Percentiles rank a stretch among this genome's conserved stretches.
Conservation (phyloP, 2,113 vertebrate genomes). For the Atherinomorus stipes region DNA sequence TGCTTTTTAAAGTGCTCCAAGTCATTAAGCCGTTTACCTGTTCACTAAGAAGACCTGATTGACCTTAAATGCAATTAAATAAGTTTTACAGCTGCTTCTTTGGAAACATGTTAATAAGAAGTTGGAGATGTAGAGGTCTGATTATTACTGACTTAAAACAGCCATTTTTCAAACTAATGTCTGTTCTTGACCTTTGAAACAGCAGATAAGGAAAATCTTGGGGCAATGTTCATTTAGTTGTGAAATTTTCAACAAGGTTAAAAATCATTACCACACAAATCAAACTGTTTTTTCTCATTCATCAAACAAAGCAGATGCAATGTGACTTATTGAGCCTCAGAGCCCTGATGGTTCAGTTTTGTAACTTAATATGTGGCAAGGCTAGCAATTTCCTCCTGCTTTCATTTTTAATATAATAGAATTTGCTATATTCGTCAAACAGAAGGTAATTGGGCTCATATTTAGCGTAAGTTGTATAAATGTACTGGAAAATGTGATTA, state of each 20-base stretch:
- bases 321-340: neutral
- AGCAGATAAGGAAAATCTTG: neutral
- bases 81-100: slow-evolving; percentile 34
- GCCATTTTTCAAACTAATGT: slow-evolving; percentile 2
- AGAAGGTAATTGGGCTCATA: neutral
- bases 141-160: slow-evolving; percentile 20
- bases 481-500: neutral
- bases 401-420: no score
- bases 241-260: neutral
- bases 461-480: neutral
- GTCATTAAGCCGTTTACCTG: slow-evolving; percentile 58
- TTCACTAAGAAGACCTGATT: slow-evolving; percentile 40
- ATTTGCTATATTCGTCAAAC: no score
- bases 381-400: no score
- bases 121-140: neutral
- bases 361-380: no score
- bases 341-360: neutral
- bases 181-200: neutral
- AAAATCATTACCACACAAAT: neutral
- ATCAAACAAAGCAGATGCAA: neutral
- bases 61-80: slow-evolving; percentile 31
- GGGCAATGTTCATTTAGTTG: neutral
- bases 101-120: slow-evolving; percentile 14
- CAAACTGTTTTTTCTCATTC: no score
- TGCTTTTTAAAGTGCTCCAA: slow-evolving; percentile 31